Evolutionary conservation across 2,113 vertebrate species (phyloP).

Genomic region (Ceyx melanurus): DNA sequence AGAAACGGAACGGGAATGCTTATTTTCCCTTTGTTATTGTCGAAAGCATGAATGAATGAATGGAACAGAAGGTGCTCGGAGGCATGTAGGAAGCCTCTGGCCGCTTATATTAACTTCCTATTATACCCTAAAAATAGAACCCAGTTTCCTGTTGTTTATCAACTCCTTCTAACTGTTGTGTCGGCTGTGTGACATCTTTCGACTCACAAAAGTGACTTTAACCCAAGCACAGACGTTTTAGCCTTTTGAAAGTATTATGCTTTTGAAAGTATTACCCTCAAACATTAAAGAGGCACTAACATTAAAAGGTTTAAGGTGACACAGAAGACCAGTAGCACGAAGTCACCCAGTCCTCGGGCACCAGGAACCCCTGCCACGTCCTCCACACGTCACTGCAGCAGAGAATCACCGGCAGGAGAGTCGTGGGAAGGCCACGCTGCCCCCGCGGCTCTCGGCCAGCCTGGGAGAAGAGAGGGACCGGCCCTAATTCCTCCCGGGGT

Average conservation of each 20-base stretch:
- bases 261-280: neutral
- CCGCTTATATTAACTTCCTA: constrained; percentile 67
- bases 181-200: constrained; percentile 35
- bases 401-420: neutral
- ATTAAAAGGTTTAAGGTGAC: neutral
- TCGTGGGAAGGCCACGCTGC: neutral
- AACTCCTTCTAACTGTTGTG: constrained; percentile 38
- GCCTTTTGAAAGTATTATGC: neutral
- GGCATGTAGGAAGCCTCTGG: constrained; percentile 69
- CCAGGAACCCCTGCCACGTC: neutral
- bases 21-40: constrained; percentile 53
- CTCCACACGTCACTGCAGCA: neutral
- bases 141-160: constrained; percentile 73
- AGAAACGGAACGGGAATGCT: constrained; percentile 21
- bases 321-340: neutral
- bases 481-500: neutral
- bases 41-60: constrained; percentile 55
- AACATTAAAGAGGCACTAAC: neutral
- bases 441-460: neutral
- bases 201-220: neutral
- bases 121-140: constrained; percentile 78
- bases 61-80: constrained; percentile 60
- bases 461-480: neutral
- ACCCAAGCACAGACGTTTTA: neutral
- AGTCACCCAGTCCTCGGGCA: neutral